Base-by-base conservation (phyloP, 1,140 invertebrate genomes). In the Drosophila persimilis region DNA sequence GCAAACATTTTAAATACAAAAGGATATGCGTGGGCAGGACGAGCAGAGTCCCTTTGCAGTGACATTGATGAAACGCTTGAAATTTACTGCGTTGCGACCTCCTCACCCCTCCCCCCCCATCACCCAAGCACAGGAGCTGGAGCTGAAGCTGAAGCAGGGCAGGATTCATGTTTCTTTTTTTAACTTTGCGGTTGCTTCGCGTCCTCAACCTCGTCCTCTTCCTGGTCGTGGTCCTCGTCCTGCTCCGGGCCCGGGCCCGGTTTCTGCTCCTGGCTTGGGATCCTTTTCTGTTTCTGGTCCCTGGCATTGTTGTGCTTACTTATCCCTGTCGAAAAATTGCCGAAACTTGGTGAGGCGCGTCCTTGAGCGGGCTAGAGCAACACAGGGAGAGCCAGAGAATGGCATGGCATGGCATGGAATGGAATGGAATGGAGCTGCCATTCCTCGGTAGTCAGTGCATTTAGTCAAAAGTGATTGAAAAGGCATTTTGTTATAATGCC, bases 401-500 rank as follows among this genome's bases (percentile, higher is more conserved):
- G 3, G 17, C 0, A 59, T 31, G 46, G 47, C 39, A 52, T 44
- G 39, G 26, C 43, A 54, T 31, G 46, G 47, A 43, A 52, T 44
- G 39, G 26, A 48, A 55, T 52, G 52, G 53, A 61, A 69, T 57
- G 50, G 24, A 69, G 51, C 65, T 48, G n/a, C 61, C 53, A 48
- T 26, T 29, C 17, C 43, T 35, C 44, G 17, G 44, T 46, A 61
- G 75, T 50, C 73, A 81, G 59, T 86, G 83, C 83, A 86, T 88
- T 86, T 86, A 86, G 83, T 86, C 83, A 88, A 86, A 88, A 88
- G 83, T 88, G 83, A 88, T 88, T 88, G 83, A 88, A 88, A 88
- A 88, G 83, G 83, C 83, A 88, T 88, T 88, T 88, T 88, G 83
- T 88, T 88, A 88, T 89, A 88, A 88, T 88, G 83, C 83, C 83